Evolutionary conservation across 2,797 vertebrate species (phyloP), one percentile per base, ranked within the genome.

Genomic region (Hafferia zeledoni): DNA sequence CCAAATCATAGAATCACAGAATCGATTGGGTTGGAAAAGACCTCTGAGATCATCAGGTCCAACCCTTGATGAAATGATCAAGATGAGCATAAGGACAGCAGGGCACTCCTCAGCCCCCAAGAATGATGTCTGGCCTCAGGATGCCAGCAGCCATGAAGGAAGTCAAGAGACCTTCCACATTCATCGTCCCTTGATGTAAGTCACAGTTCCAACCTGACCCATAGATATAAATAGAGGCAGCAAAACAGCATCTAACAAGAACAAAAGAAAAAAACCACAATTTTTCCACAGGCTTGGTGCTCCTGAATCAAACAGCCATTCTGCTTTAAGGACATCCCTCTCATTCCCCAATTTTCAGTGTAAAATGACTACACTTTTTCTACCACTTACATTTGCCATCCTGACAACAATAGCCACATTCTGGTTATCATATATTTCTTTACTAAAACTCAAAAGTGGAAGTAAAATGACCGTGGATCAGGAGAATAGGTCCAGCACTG

Each of bases 201-300:
- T 31, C 52, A 78, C 22, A 27, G 43, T 30, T 64, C 30, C 76
- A 13, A 80, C 14, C 22, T 4, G 3, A 44, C 2, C 6, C 31
- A 13, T 1, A 47, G n/a, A 20, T 37, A 78, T 20, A 53, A 69
- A 84, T 1, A 43, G 24, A 41, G 6, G 28, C 8, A 75, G 46
- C 27, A 86, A 81, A 79, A 41, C 31, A 46, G 24, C 2, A 3
- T 46, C 57, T 25, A 79, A 52, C 10, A 65, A n/a, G 23, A 94
- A 72, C 27, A 15, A 31, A 83, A 47, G 8, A 5, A 57, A 55
- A 55, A 7, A 0, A 0, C 0, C 11, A 12, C 39, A n/a, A 4
- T 33, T 46, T 80, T 92, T 60, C 49, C 46, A 60, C 8, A 24
- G n/a, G 60, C 70, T 74, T 77, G 33, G 11, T 53, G 63, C 39